Evolutionary conservation across 2,797 vertebrate species (phyloP).

Genomic region (Chloroceryle amazona): DNA sequence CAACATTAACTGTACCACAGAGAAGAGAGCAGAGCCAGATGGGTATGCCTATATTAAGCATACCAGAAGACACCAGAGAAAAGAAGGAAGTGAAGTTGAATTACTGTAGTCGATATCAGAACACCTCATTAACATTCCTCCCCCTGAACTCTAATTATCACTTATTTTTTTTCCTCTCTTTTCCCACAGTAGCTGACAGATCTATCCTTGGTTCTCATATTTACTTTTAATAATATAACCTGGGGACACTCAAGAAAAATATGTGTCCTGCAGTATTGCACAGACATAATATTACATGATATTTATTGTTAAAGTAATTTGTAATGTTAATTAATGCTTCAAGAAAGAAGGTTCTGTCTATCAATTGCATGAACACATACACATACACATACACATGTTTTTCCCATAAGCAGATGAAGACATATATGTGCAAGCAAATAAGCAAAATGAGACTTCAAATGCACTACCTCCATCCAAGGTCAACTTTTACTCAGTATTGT

Average conservation of each 20-base stretch:
- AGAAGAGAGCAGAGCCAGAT: slow-evolving; percentile 17
- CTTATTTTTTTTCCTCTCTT: background rate
- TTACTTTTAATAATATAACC: background rate
- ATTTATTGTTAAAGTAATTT: background rate
- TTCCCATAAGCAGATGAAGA: background rate
- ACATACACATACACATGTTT: rapidly evolving
- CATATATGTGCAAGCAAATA: background rate
- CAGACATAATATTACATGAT: background rate
- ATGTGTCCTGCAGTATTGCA: background rate
- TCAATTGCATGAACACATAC: background rate
- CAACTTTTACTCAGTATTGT: background rate
- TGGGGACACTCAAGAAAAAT: background rate
- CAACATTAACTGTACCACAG: background rate
- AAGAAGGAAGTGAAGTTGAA: slow-evolving; percentile 18
- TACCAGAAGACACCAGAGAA: background rate
- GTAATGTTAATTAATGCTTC: background rate
- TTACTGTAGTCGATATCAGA: background rate
- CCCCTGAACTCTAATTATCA: background rate
- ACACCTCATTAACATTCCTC: slow-evolving; percentile 35
- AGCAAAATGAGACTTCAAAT: background rate
- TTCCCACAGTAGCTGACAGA: background rate
- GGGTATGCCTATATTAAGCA: background rate
- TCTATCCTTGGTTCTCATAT: background rate
- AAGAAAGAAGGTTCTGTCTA: background rate
- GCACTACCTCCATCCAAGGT: background rate